Percentiles rank a stretch among this genome's conserved stretches.
Evolutionary conservation across 2,113 vertebrate species (phyloP).

Genomic region (Stegostoma tigrinum): DNA sequence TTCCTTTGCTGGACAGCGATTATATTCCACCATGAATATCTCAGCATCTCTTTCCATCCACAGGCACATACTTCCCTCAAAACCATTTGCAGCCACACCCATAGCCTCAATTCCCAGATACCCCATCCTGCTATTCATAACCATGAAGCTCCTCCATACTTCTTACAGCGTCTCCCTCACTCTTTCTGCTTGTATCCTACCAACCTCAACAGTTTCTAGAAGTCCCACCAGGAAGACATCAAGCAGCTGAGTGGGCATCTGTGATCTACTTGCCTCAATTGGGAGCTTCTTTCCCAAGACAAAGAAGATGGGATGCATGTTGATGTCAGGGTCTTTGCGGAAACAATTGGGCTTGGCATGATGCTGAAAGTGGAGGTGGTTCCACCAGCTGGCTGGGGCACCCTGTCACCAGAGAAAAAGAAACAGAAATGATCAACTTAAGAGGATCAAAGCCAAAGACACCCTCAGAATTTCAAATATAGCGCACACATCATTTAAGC

Average conservation of each 20-base stretch:
- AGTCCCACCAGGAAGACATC: too few relatives aligned
- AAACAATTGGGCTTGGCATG: conserved; percentile 75
- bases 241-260: background rate
- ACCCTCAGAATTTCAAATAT: background rate
- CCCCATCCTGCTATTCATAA: background rate
- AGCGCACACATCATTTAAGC: background rate
- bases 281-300: conserved; percentile 68
- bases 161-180: background rate
- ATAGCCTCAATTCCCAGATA: too few relatives aligned
- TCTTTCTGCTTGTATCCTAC: background rate
- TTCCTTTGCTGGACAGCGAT: background rate
- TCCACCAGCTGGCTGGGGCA: conserved; percentile 74
- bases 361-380: conserved; percentile 71
- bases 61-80: background rate
- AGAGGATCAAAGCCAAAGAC: background rate
- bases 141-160: background rate
- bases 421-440: background rate
- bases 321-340: conserved; percentile 68
- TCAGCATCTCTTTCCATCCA: background rate
- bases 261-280: conserved; percentile 57
- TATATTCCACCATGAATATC: background rate
- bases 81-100: background rate
- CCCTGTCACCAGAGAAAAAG: conserved; percentile 50
- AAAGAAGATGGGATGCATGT: conserved; percentile 70
- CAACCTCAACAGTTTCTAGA: background rate